These are phyloP conservation scores for Spondyliosoma cantharus DNA, from an alignment of 2,797 vertebrate species.

Conservation along the genomic window DNA sequence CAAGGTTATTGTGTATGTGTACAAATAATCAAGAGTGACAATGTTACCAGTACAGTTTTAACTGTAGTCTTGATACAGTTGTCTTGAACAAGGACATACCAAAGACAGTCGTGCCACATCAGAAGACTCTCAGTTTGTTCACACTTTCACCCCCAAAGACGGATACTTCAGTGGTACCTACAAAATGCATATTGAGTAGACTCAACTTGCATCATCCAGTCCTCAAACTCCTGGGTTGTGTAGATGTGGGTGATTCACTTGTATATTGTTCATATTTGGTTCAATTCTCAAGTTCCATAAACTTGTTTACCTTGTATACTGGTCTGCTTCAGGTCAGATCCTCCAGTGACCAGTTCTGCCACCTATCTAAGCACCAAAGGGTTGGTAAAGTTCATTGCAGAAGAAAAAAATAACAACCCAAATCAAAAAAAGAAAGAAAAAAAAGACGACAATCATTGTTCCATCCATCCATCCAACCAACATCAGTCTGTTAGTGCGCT, in stretches of 20 bases:
- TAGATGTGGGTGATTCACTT: conserved; percentile 57
- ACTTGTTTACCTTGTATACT: conserved; percentile 69
- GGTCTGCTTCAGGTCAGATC: conserved; percentile 60
- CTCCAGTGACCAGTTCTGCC: conserved; percentile 50
- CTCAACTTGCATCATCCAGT: conserved; percentile 45
- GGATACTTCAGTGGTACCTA: conserved; percentile 60
- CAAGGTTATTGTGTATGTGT: conserved; percentile 74
- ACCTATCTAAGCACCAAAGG: conserved; percentile 79
- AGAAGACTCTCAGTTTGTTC: conserved; percentile 58
- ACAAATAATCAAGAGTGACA: conserved; percentile 73
- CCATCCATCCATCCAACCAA: conserved; percentile 33
- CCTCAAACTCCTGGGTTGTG: conserved; percentile 64
- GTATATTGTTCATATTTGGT: conserved; percentile 80
- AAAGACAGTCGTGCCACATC: conserved; percentile 43
- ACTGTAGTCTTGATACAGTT: conserved; percentile 69
- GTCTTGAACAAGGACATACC: conserved; percentile 46
- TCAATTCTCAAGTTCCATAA: conserved; percentile 74
- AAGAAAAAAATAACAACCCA: not conserved
- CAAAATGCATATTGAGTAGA: conserved; percentile 65
- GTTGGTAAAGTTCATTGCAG: conserved; percentile 68
- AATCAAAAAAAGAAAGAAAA: not conserved
- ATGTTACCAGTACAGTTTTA: conserved; percentile 68
- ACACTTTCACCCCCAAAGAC: conserved; percentile 31
- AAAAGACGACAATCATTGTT: conserved; percentile 21
- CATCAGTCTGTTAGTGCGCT: conserved; percentile 82